These are phyloP conservation scores for Autographa gamma DNA, from an alignment of 2,888 invertebrate species.

Conservation along the genomic window DNA sequence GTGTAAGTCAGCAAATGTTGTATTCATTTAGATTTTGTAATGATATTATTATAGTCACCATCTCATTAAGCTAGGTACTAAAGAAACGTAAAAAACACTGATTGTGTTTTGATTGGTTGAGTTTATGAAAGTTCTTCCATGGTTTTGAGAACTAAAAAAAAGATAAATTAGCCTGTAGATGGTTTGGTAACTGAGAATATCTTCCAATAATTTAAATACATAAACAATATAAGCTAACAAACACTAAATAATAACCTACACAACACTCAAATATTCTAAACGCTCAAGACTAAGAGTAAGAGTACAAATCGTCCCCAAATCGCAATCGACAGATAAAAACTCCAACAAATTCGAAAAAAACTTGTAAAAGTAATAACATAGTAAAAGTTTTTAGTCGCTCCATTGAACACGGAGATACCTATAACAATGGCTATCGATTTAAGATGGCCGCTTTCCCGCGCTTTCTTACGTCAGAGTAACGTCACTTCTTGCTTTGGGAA, in stretches of 20 bases:
- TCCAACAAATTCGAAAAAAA: conserved; percentile 58
- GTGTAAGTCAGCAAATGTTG: no score
- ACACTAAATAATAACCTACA: conserved; percentile 22
- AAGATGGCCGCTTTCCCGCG: conserved; percentile 74
- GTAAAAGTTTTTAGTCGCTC: conserved; percentile 67
- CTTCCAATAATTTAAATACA: no score
- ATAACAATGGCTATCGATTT: conserved; percentile 66
- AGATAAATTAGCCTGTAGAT: no score
- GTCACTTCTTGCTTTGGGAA: conserved; percentile 48
- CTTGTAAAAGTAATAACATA: conserved; percentile 54
- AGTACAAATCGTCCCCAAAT: conserved; percentile 52
- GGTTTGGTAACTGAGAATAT: no score
- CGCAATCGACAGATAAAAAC: conserved; percentile 60
- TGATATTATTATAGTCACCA: no score
- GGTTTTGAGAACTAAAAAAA: no score
- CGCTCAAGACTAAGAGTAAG: no score
- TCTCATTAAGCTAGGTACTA: no score
- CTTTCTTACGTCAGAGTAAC: conserved; percentile 67
- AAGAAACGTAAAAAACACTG: no score
- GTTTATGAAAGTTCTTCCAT: no score
- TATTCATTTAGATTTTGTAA: no score
- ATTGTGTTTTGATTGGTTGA: no score
- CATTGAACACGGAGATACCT: conserved; percentile 68
- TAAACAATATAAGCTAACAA: neutral
- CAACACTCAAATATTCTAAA: conserved; percentile 33